These are phyloP conservation scores for Holothuria scabra DNA, from an alignment of 53 echinoderm and acorn worm genomes.

Conservation along the genomic window DNA sequence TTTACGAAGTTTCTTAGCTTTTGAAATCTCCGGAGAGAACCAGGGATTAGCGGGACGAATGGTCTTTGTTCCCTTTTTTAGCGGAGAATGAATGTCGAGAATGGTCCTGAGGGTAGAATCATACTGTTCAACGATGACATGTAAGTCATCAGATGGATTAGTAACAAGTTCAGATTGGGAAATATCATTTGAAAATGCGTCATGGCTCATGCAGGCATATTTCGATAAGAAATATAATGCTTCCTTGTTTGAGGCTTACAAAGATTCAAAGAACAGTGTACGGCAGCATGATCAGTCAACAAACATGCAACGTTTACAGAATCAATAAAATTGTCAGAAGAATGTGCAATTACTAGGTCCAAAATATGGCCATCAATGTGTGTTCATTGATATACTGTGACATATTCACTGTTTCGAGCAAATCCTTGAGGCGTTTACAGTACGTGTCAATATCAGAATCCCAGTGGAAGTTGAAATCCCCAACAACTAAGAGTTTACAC, in stretches of 20 bases:
- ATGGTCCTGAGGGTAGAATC: conserved; percentile 21
- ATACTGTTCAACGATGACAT: conserved; percentile 25
- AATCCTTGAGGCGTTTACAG: conserved; percentile 17
- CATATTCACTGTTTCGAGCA: conserved; percentile 34
- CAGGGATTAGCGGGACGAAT: conserved; percentile 24
- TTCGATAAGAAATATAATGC: conserved; percentile 42
- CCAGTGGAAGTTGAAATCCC: conserved; percentile 55
- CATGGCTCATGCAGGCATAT: conserved; percentile 24
- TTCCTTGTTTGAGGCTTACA: conserved; percentile 26
- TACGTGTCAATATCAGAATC: conserved; percentile 20
- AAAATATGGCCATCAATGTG: conserved; percentile 49
- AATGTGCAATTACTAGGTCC: conserved; percentile 44
- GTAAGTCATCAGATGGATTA: not conserved
- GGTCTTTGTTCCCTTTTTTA: conserved; percentile 2
- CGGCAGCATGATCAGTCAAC: conserved; percentile 30
- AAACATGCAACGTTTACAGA: conserved; percentile 16
- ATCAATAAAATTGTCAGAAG: conserved; percentile 28
- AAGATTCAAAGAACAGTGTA: conserved; percentile 35
- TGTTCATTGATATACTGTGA: not conserved
- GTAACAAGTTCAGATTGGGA: conserved; percentile 1
- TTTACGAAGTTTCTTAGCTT: conserved; percentile 34
- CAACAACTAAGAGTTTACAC: conserved; percentile 41
- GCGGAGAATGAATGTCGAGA: conserved; percentile 23
- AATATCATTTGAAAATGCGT: conserved; percentile 38
- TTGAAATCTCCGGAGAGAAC: conserved; percentile 30